Evolutionary conservation across 1,140 invertebrate genomes (phyloP), one percentile per base, ranked within the genome.

Genomic region (Colletes latitarsis): DNA sequence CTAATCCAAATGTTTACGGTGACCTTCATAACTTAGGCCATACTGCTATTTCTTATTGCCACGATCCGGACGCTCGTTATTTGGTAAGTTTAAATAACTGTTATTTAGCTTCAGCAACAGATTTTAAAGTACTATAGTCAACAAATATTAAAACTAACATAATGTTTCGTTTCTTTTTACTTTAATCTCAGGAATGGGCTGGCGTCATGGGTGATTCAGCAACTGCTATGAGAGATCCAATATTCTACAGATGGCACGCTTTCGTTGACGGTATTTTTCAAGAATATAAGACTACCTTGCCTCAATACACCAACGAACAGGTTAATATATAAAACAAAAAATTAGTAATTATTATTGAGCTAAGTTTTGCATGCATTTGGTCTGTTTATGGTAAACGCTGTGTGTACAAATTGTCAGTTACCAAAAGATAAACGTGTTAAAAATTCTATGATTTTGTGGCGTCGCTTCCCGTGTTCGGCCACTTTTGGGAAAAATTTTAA

Each of bases 231-330:
- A 94, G 97, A 15, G 97, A 98, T 92, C 97, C 97, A 0, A 92
- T 97, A 10, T 98, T 98, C 93, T 98, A 97, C 91, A 95, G 96
- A 89, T 97, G 96, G 96, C 97, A 98, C 86, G 95, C 96, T 5
- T 96, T 95, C 85, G 94, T 98, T 30, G 96, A 98, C 86, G 95
- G 97, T 70, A 93, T 98, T 5, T 98, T 98, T 93, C 94, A 95
- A 78, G 94, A 96, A 86, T 96, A 96, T 90, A 98, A 98, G 92
- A 94, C 94, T 43, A 95, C 95, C 6, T 91, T 97, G 21, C 92
- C 95, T 2, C 91, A 94, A 69, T 97, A 97, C 82, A 94, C 92
- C 0, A 86, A 89, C 15, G 93, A 95, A 78, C 93, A 95, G 90
- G 95, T 95, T 89, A 84, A 60, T 49, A 81, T 21, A 58, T 17